Base-by-base conservation (phyloP, 2,797 vertebrate genomes). In the Pangasius mekongensis region DNA sequence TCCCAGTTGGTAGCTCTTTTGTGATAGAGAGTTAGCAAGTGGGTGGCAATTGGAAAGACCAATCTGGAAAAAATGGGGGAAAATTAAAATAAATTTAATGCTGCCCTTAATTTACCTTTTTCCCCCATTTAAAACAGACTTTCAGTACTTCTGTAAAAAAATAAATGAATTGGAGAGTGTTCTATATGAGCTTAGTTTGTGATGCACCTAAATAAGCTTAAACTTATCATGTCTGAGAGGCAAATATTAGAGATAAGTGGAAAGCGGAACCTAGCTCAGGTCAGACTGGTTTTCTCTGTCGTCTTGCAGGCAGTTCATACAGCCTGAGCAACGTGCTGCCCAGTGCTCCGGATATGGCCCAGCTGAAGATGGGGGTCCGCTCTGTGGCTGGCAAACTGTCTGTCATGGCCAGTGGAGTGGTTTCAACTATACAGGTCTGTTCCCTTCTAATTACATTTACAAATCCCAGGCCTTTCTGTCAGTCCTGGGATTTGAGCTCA, bases 331-430 rank as follows among this genome's bases (percentile, higher is more conserved):
- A 93, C 13, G 96, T 99, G 88, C 93, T 99, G 92, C 98, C 98
- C 87, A 95, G 80, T 0, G 97, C 98, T 81, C 98, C 98, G 0
- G 98, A 99, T 95, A 98, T 99, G 97, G 90, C 97, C 0, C 98
- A 99, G 93, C 97, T 99, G 89, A 98, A 97, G 93, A 96, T 97
- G 71, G 98, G 98, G 0, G 97, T 99, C 52, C 96, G 96, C 84
- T 97, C 97, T 0, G 97, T 99, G 0, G 98, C 98, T 0, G 98
- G 98, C 22, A 98, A 96, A 78, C 97, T 99, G 56, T 99, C 98
- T 0, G 97, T 98, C 78, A 97, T 99, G 93, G 98, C 98, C 88
- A 99, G 97, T 16, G 98, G 98, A 0, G 98, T 99, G 2, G 97
- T 99, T 93, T 97, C 94, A 56, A 95, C 98, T 14, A 98, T 99